Base-by-base conservation (phyloP, 2,888 invertebrate genomes). In the Acanthosepion esculentum region DNA sequence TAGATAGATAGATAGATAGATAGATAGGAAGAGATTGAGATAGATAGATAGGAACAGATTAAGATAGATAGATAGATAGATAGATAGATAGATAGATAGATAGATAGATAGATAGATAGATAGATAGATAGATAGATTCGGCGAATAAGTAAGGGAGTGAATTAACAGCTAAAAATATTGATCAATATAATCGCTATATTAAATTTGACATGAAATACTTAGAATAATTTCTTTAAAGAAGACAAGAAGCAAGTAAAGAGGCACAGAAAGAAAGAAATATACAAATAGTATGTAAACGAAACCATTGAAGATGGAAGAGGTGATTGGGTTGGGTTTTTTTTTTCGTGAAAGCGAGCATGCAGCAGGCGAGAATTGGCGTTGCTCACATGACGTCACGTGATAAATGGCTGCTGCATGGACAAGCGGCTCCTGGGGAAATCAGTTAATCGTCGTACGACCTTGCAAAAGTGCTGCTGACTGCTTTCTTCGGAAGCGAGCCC, bases 321-420 rank as follows among this genome's bases (percentile, higher is more conserved):
- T 2, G 78, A 10, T 7, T 0, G 5, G 78, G 78, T 20, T 8
- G 78, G n/a, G n/a, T n/a, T n/a, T 78, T 18, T 20, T 59, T n/a
- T 8, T 78, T 78, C 15, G 78, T 78, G 78, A 78, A 78, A n/a
- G 78, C 78, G 33, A n/a, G n/a, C 78, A 33, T 78, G 33, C 78
- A n/a, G 78, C 78, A 78, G 78, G 78, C 78, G 78, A 78, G n/a
- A 78, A 78, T 78, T 78, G 78, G 78, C n/a, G 78, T 78, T 78
- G 78, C 33, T 78, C 78, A 78, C n/a, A 78, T 78, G 78, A 78
- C 78, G 78, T 78, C 78, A 78, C 33, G 78, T 78, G 78, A 78
- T 78, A 33, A 78, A 78, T 78, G 78, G 78, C 33, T 18, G 12
- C n/a, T 78, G 78, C n/a, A n/a, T 78, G 78, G 78, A 78, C 78